Percentiles rank a stretch among this genome's conserved stretches.
Conservation (phyloP, 37 sponge, comb jelly and placozoan genomes). For the Cladorhizidae sp. region DNA sequence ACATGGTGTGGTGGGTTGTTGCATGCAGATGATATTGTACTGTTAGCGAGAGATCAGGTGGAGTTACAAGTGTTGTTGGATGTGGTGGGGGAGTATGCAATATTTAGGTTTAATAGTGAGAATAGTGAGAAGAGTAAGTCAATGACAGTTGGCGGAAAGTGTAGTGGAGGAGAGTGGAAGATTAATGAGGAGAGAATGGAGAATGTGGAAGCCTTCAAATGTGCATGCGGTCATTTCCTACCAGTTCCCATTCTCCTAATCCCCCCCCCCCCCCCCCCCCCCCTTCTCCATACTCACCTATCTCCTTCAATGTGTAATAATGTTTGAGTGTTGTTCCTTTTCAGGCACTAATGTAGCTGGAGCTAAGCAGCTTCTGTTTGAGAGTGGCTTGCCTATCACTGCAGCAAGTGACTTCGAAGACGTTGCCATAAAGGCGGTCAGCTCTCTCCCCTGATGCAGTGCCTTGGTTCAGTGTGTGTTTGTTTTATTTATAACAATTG, state of each 20-base stretch:
- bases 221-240: neutral
- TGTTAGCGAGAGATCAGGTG: too few species aligned
- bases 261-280: too few species aligned
- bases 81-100: too few species aligned
- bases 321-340: neutral
- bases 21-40: too few species aligned
- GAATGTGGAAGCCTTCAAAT: too few species aligned
- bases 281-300: neutral
- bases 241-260: neutral
- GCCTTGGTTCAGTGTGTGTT: neutral
- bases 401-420: slow-evolving; percentile 79
- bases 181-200: too few species aligned
- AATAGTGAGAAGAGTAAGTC: too few species aligned
- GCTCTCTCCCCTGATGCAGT: slow-evolving; percentile 15
- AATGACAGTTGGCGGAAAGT: too few species aligned
- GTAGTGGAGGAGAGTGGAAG: neutral
- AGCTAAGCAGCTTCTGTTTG: slow-evolving; percentile 77
- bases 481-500: neutral
- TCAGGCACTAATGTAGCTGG: slow-evolving; percentile 86
- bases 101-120: too few species aligned
- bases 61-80: too few species aligned
- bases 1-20: too few species aligned
- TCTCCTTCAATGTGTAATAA: too few species aligned
- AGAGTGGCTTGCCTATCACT: slow-evolving; percentile 83
- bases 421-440: slow-evolving; percentile 86